Evolutionary conservation across 2,797 vertebrate species (phyloP).

Genomic region (Falco berigora): DNA sequence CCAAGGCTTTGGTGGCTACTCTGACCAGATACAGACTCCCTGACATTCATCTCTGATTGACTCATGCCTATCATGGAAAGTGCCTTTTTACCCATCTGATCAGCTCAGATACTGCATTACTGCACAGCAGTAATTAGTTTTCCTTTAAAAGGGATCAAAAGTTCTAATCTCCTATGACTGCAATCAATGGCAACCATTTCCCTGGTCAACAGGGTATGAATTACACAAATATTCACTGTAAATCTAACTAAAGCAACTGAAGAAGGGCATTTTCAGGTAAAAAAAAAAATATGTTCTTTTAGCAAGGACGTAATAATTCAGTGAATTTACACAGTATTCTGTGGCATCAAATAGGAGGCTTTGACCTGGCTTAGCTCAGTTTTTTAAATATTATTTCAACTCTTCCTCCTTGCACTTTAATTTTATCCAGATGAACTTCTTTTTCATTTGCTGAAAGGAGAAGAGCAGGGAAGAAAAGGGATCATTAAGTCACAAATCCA

Average conservation of each 20-base stretch:
- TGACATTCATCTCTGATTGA: background rate
- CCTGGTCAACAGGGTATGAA: background rate
- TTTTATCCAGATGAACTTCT: background rate
- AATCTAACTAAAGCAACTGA: background rate
- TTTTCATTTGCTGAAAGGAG: conserved; percentile 22
- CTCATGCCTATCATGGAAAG: background rate
- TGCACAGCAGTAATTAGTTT: background rate
- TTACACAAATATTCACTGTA: background rate
- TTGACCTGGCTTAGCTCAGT: background rate
- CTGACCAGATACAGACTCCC: background rate
- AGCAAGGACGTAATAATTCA: background rate
- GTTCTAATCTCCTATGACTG: background rate
- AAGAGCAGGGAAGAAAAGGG: background rate
- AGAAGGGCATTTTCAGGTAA: background rate
- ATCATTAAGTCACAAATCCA: conserved; percentile 20
- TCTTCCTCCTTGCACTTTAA: background rate
- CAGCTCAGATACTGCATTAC: background rate
- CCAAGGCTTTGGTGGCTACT: background rate
- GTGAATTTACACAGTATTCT: background rate
- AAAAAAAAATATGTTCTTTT: background rate
- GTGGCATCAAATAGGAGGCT: background rate
- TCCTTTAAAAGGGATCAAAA: conserved; percentile 14
- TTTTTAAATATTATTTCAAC: background rate
- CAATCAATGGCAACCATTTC: background rate
- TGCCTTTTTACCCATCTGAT: background rate